Evolutionary conservation across 2,113 vertebrate genomes (phyloP), one percentile per base, ranked within the genome.

Genomic region (Elephantulus edwardii): DNA sequence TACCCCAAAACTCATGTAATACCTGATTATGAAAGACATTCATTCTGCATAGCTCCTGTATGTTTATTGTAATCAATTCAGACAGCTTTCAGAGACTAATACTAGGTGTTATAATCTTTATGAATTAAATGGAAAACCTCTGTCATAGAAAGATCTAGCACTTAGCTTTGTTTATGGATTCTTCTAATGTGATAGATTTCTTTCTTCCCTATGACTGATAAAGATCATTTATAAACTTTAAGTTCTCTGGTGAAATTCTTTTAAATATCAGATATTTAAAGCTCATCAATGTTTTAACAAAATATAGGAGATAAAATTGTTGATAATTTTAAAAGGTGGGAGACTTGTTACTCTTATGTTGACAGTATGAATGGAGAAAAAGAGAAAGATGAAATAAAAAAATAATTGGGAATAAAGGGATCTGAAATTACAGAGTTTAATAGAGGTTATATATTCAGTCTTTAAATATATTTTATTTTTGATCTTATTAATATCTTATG

Each of bases 21-120:
- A 35, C 2, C 4, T 92, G n/a, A 91, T 95, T 89, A 84, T 52
- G 1, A 81, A 84, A 94, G 81, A 58, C 68, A 77, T 62, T 88
- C 30, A 84, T 62, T 89, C 54, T 74, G 24, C 19, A 64, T 77
- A 84, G 40, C 1, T 28, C 46, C 38, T 54, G 10, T 84, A 24
- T 76, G 5, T 70, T 88, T 84, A 74, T 7, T 84, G 40, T 42
- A 52, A 90, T 91, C 35, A 89, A 26, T 81, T 86, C 75, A 92
- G 89, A 92, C 38, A 94, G 72, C 28, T 93, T 92, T 83, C 80
- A 60, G 35, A 86, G 33, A 58, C 33, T 90, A 26, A 90, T 1
- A 48, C 5, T 60, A 52, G 13, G 28, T 83, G 17, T 72, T 60
- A 83, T 7, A 76, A 76, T 72, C 17, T 89, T 70, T 83, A 76